These are phyloP conservation scores for Drosophila subquinaria DNA, from an alignment of 2,888 invertebrate genomes.

Conservation along the genomic window DNA sequence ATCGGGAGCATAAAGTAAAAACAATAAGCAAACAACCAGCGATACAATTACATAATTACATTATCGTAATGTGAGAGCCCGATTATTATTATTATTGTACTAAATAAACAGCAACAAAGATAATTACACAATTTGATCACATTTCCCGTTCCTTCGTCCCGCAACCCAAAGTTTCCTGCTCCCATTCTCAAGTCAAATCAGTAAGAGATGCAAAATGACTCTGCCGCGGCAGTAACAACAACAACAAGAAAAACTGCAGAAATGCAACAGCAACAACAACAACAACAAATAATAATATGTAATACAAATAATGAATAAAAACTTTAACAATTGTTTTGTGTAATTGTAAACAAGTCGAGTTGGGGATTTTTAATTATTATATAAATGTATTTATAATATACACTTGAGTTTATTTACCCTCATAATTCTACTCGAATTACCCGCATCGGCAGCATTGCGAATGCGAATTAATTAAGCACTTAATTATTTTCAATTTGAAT, in stretches of 20 bases:
- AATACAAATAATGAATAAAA: constrained; percentile 84
- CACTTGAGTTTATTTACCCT: neutral
- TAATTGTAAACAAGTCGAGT: constrained; percentile 82
- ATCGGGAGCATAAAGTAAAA: constrained; percentile 30
- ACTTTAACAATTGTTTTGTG: constrained; percentile 86
- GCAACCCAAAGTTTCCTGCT: neutral
- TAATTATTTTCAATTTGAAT: neutral
- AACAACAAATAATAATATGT: constrained; percentile 61
- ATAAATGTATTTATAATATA: neutral
- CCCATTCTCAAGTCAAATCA: constrained; percentile 18
- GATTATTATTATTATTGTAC: constrained; percentile 51
- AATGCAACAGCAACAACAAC: constrained; percentile 38
- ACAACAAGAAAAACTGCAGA: constrained; percentile 25
- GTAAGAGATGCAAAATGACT: constrained; percentile 26
- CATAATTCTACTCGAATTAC: neutral
- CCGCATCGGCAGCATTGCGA: neutral
- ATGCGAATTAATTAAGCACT: neutral
- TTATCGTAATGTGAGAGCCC: constrained; percentile 47
- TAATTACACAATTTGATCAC: constrained; percentile 62
- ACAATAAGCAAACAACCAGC: constrained; percentile 58
- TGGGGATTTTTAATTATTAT: neutral
- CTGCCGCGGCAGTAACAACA: constrained; percentile 19
- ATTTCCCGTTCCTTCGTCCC: constrained; percentile 33
- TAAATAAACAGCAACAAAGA: constrained; percentile 36
- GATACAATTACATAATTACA: constrained; percentile 24